A percentile compares a stretch with the other conserved stretches of the same genome.
Conservation (phyloP, 2,888 invertebrate genomes). For the Chloroclystis v-ata region DNA sequence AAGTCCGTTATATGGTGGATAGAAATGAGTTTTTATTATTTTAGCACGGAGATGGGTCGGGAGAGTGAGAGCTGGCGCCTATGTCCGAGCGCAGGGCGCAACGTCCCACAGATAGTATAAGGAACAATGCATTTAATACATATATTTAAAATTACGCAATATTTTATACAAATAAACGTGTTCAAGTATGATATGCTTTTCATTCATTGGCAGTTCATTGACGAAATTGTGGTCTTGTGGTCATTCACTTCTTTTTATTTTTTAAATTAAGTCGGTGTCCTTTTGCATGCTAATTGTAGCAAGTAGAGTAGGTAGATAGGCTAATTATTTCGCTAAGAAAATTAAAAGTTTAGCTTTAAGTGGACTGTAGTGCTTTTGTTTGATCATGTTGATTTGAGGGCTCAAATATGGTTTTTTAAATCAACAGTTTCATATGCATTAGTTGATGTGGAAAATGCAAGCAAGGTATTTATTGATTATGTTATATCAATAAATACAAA, state of each 20-base stretch:
- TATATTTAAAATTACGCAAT: slow-evolving; percentile 41
- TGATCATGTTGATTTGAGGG: too few relatives aligned
- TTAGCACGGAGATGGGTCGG: slow-evolving; percentile 66
- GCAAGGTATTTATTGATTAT: too few relatives aligned
- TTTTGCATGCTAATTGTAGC: slow-evolving; percentile 63
- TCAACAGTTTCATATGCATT: too few relatives aligned
- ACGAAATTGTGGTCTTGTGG: slow-evolving; percentile 58
- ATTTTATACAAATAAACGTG: slow-evolving; percentile 63
- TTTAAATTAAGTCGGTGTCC: slow-evolving; percentile 49
- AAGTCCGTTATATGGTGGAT: slow-evolving; percentile 6
- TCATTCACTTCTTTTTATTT: slow-evolving; percentile 71
- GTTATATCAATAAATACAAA: too few relatives aligned
- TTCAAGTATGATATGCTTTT: slow-evolving; percentile 67
- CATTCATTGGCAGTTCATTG: slow-evolving; percentile 65
- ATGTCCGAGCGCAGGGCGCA: slow-evolving; percentile 65
- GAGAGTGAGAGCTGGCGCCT: slow-evolving; percentile 73
- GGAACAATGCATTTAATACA: slow-evolving; percentile 42
- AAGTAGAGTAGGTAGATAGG: slow-evolving; percentile 18
- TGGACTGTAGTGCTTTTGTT: too few relatives aligned
- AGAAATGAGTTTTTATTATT: slow-evolving; percentile 52
- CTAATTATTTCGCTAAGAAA: not conserved
- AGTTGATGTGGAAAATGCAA: too few relatives aligned
- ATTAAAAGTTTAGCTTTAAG: too few relatives aligned
- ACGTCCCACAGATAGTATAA: slow-evolving; percentile 75
- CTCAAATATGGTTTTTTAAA: too few relatives aligned